Evolutionary conservation across 2,797 vertebrate genomes (phyloP).

Genomic region (Sylvia borin): DNA sequence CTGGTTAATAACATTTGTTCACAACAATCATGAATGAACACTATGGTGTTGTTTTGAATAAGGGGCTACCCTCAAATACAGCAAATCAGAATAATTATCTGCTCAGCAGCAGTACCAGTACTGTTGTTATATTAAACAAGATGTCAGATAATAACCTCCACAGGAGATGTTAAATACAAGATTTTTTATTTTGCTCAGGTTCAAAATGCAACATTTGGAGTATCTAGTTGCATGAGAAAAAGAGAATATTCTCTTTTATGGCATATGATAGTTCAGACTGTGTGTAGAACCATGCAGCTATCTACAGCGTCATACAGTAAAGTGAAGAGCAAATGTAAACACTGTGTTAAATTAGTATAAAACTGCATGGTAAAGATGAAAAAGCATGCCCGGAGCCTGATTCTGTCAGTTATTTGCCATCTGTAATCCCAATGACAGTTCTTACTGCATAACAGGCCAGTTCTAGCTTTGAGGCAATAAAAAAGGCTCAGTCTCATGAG

Average conservation of each 20-base stretch:
- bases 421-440: slow-evolving; percentile 23
- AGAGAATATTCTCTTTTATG: not conserved
- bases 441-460: not conserved
- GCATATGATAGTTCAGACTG: not conserved
- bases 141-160: not conserved
- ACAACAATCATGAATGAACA: not conserved
- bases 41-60: not conserved
- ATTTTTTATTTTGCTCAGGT: slow-evolving; percentile 20
- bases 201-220: slow-evolving; percentile 26
- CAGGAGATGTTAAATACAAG: not conserved
- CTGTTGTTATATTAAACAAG: not conserved
- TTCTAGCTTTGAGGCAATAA: slow-evolving; percentile 23
- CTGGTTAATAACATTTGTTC: not conserved
- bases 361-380: slow-evolving; percentile 2
- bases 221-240: not conserved
- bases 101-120: not conserved
- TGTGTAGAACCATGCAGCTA: not conserved
- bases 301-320: not conserved
- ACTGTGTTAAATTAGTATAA: slow-evolving; percentile 35
- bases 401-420: slow-evolving; percentile 53
- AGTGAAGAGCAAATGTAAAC: slow-evolving; percentile 28
- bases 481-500: not conserved
- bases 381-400: slow-evolving; percentile 18
- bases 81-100: not conserved
- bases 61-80: not conserved